Base-by-base conservation (phyloP, 2,888 invertebrate genomes). In the Lamellibrachia columna region DNA sequence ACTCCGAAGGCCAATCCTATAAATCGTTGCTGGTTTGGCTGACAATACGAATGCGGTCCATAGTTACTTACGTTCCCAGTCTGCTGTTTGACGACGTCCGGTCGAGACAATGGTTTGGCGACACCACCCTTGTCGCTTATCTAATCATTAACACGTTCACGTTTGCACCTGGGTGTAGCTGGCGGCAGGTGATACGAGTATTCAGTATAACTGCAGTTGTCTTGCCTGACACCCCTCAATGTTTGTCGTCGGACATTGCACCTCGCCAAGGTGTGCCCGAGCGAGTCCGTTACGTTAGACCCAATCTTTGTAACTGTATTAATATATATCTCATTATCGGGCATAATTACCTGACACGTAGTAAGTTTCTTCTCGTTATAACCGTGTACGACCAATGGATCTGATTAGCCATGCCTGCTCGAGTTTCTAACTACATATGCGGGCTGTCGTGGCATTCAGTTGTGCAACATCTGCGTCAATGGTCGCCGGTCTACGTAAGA, bases 111-210 rank as follows among this genome's bases (percentile, higher is more conserved):
- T 40, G 22, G 75, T 22, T 6, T 75, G 75, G 6, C 75, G 75
- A 75, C 3, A 22, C 22, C 22, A 15, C 75, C 75, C 22, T 75
- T 75, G 75, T 75, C 22, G 75, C n/a, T 75, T 75, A 15, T 75
- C 75, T 75, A 75, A 75, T 75, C 22, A 75, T 11, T 22, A 75
- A 75, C 75, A 75, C 75, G 75, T 75, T 15, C 75, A 15, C 22
- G 75, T 75, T 75, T 75, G 75, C 75, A 75, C 75, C 75, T n/a
- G 75, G n/a, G n/a, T 75, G 75, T 75, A 75, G 75, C 75, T 11
- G 15, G n/a, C 75, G 75, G 75, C 75, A 75, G 6, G 22, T n/a
- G 75, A 75, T n/a, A 22, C 75, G 75, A 15, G 22, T 15, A 15
- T 75, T 75, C 75, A 22, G 11, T 75, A 22, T 75, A 15, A 75